Evolutionary conservation across 2,113 vertebrate species (phyloP), one percentile per base, ranked within the genome.

Genomic region (Polyodon spathula): DNA sequence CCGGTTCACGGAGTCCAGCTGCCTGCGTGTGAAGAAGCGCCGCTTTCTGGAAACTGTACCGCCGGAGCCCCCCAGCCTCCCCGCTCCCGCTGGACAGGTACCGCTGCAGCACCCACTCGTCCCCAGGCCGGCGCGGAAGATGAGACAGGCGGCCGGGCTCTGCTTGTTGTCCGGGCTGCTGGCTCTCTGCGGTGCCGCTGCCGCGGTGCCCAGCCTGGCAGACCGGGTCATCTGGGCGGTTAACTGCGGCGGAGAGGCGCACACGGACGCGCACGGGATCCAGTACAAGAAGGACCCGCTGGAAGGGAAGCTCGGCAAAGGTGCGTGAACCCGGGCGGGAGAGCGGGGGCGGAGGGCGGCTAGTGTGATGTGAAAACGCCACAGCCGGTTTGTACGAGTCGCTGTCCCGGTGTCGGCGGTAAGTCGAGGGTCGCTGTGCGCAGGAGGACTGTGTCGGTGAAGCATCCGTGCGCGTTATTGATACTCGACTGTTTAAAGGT

Each of bases 191-290:
- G 69, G 74, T 65, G 77, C 81, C 8, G 80, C 84, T 58, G 88
- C 79, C 59, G 90, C 85, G 59, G 87, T 77, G 63, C 73, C 71
- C 5, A 82, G 64, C 63, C 81, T 94, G 58, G 75, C 88, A 0
- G 93, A 96, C 27, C 90, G 86, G 74, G 95, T 97, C 37, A 85
- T 97, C 56, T 98, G 92, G 92, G 95, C 95, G 52, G 92, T 98
- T 11, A 98, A 98, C 54, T 81, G 92, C 4, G 95, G 95, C 16
- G 95, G 95, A 11, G 95, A 97, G 54, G 76, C 91, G 63, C 95
- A 98, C 76, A 88, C 92, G 59, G 95, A 97, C 76, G 82, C 91
- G 63, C 91, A 98, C 69, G 95, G 94, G 27, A 93, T 98, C 71
- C 87, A 94, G 72, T 98, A 89, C 80, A 93, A 87, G 81, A 94